A percentile compares a stretch with the other conserved stretches of the same genome.
Conservation (phyloP, 2,888 invertebrate genomes). For the Calliphora vomitoria region DNA sequence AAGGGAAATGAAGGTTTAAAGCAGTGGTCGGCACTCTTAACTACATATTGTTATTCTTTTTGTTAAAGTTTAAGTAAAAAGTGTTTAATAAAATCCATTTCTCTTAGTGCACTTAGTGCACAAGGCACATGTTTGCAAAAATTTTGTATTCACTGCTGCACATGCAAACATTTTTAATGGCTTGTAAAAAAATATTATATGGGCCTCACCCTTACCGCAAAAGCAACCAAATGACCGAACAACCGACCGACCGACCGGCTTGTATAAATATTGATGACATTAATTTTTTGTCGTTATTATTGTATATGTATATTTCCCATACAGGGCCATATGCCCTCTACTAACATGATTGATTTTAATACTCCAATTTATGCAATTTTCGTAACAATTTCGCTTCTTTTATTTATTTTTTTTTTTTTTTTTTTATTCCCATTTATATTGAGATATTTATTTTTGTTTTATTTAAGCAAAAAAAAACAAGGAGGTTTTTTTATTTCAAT, state of each 20-base stretch:
- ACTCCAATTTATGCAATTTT: conserved; percentile 71
- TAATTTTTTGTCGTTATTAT: conserved; percentile 66
- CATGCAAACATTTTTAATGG: conserved; percentile 66
- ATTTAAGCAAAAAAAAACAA: conserved; percentile 19
- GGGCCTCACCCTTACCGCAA: conserved; percentile 21
- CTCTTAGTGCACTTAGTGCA: conserved; percentile 1
- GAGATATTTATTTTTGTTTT: conserved; percentile 21
- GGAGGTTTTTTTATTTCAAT: not conserved
- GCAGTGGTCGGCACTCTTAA: no score
- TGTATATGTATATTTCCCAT: conserved; percentile 17
- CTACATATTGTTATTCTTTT: no score
- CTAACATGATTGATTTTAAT: conserved; percentile 66
- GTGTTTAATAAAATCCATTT: not conserved
- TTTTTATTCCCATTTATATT: conserved; percentile 21
- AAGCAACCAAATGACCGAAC: not conserved
- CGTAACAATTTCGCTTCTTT: conserved; percentile 65
- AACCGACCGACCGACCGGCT: conserved; percentile 28
- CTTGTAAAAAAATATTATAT: conserved; percentile 31
- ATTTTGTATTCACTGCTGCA: conserved; percentile 41
- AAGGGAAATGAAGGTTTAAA: no score
- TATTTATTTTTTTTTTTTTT: conserved; percentile 41
- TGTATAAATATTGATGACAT: conserved; percentile 73
- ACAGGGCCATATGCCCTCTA: conserved; percentile 53
- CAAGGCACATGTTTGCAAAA: not conserved
- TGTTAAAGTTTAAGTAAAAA: no score